These are phyloP conservation scores for Peromyscus melanophrys DNA, from an alignment of 2,797 vertebrate species.

Conservation along the genomic window DNA sequence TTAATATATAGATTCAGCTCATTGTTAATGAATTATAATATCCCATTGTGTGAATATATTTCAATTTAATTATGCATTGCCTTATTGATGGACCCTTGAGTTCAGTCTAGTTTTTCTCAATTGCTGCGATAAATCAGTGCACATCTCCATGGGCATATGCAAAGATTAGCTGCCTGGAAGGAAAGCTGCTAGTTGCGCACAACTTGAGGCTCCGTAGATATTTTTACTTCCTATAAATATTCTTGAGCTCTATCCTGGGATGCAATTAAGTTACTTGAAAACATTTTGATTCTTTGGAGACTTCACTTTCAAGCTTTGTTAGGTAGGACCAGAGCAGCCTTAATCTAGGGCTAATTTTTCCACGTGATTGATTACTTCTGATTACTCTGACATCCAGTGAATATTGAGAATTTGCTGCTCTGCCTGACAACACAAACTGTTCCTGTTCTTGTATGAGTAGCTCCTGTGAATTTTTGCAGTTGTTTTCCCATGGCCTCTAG, in stretches of 20 bases:
- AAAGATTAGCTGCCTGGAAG: neutral
- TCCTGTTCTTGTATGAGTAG: neutral
- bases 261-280: constrained; percentile 25
- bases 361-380: neutral
- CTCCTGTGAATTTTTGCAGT: neutral
- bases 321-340: neutral
- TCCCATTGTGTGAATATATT: constrained; percentile 24
- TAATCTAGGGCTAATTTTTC: neutral
- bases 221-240: constrained; percentile 57
- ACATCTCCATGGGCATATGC: neutral
- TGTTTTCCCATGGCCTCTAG: too few relatives aligned
- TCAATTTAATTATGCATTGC: constrained; percentile 50
- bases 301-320: neutral
- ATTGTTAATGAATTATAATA: constrained; percentile 42
- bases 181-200: neutral
- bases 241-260: constrained; percentile 45
- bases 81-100: constrained; percentile 30
- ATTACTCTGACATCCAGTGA: neutral
- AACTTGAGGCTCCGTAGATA: neutral
- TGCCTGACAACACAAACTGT: neutral
- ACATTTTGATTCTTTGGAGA: constrained; percentile 20
- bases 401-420: neutral
- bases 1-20: neutral
- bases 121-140: neutral
- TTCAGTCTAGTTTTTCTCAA: constrained; percentile 45